A percentile compares a stretch with the other conserved stretches of the same genome.
phyloP scores from a whole-genome alignment of 2,888 invertebrate genomes.

The Clistopyga incitator region DNA sequence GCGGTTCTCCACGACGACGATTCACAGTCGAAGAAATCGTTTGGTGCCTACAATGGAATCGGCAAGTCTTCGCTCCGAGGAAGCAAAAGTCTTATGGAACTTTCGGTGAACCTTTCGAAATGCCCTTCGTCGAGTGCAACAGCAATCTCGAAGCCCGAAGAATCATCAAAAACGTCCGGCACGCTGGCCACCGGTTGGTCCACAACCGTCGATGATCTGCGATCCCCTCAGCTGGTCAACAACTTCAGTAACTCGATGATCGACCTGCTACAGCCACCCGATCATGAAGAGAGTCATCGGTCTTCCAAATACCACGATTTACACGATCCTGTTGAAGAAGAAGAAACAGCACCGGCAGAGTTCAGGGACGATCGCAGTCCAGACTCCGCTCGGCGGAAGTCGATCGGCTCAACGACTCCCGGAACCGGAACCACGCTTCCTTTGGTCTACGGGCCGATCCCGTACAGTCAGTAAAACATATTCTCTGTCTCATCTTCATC shows the following conservation, averaged over 20 bases:
- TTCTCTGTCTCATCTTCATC: conserved; percentile 35
- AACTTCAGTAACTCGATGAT: conserved; percentile 75
- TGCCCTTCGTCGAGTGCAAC: conserved; percentile 26
- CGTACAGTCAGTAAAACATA: conserved; percentile 89
- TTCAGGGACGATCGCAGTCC: conserved; percentile 49
- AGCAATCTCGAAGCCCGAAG: conserved; percentile 16
- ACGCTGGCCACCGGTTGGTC: conserved; percentile 35
- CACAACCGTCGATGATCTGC: conserved; percentile 70
- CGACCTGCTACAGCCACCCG: conserved; percentile 67
- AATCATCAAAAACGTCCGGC: not conserved
- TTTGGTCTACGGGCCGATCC: conserved; percentile 90
- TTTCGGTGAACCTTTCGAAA: conserved; percentile 62
- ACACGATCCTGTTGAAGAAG: conserved; percentile 3
- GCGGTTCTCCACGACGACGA: conserved; percentile 53
- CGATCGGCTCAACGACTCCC: conserved; percentile 70
- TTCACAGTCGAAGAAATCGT: conserved; percentile 20
- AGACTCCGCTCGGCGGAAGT: conserved; percentile 69
- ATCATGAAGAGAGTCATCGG: conserved; percentile 40
- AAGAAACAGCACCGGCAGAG: conserved; percentile 53
- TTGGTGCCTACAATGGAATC: conserved; percentile 19
- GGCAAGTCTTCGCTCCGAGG: conserved; percentile 61
- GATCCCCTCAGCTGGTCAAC: conserved; percentile 79
- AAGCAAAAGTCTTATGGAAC: conserved; percentile 71
- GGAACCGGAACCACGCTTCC: conserved; percentile 87
- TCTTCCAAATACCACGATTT: conserved; percentile 28